These are phyloP conservation scores for Linepithema humile DNA, from an alignment of 1,140 invertebrate species.

Conservation along the genomic window DNA sequence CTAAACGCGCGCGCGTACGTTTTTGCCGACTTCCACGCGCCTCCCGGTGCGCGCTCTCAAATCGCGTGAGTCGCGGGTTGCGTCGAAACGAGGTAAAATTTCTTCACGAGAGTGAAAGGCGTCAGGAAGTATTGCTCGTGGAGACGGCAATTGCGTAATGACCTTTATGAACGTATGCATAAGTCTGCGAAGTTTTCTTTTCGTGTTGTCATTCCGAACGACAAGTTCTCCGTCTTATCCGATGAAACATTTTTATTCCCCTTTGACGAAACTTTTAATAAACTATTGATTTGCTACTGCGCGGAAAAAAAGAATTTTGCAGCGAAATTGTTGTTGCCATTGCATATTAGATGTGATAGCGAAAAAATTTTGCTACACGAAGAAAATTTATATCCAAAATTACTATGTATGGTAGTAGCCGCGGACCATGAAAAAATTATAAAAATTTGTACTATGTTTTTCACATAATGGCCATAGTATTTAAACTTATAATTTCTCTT, in stretches of 20 bases:
- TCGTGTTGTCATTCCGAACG: background rate
- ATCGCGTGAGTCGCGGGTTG: background rate
- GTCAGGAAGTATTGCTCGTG: slow-evolving; percentile 54
- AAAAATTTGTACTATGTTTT: no score
- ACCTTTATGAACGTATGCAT: background rate
- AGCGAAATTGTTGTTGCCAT: no score
- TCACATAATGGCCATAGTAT: no score
- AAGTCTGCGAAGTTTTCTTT: background rate
- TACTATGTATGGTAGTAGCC: no score
- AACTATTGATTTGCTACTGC: background rate
- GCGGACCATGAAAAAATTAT: no score
- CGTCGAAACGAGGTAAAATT: slow-evolving; percentile 76
- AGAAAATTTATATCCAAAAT: no score
- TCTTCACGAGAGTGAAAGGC: slow-evolving; percentile 74
- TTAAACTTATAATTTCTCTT: no score
- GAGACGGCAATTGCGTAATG: slow-evolving; percentile 61
- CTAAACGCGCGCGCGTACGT: slow-evolving; percentile 10
- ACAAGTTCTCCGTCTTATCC: background rate
- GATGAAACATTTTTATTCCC: background rate
- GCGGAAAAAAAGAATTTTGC: no score
- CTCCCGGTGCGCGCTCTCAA: background rate
- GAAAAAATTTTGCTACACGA: no score
- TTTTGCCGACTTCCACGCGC: background rate
- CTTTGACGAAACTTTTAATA: no score
- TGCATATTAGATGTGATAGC: no score